A percentile compares a stretch with the other conserved stretches of the same genome.
These are phyloP conservation scores for Loris lydekkerianus DNA, from an alignment of 2,797 vertebrate species.

Conservation along the genomic window DNA sequence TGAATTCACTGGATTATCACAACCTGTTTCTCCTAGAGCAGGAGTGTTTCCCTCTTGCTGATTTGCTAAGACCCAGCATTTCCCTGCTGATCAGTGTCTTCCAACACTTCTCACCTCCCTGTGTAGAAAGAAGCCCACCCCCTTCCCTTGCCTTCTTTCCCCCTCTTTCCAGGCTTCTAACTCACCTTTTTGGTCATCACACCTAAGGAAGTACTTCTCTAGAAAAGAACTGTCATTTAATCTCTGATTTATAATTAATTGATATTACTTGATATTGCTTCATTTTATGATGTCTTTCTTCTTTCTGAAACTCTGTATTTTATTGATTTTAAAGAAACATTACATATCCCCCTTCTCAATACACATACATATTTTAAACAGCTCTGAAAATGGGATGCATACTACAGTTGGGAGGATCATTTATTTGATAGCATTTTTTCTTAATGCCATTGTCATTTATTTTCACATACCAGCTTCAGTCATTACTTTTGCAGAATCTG, in stretches of 20 bases:
- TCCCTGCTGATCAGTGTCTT: not conserved
- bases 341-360: not conserved
- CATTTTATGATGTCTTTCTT: not conserved
- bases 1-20: constrained; percentile 43
- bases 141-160: not conserved
- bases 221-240: not conserved
- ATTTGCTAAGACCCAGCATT: rapidly evolving
- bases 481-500: constrained; percentile 57
- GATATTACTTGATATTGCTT: not conserved
- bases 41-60: not conserved
- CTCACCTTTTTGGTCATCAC: not conserved
- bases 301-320: not conserved
- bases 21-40: not conserved
- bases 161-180: not conserved
- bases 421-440: not conserved
- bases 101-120: not conserved
- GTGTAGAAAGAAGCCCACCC: not conserved
- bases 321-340: constrained; percentile 12
- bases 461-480: constrained; percentile 25
- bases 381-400: not conserved
- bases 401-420: not conserved
- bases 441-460: not conserved
- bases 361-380: not conserved
- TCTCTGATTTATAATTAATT: not conserved
- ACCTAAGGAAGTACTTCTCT: not conserved